These are phyloP conservation scores for Bombus superbus DNA, from an alignment of 1,140 invertebrate genomes.

Conservation along the genomic window DNA sequence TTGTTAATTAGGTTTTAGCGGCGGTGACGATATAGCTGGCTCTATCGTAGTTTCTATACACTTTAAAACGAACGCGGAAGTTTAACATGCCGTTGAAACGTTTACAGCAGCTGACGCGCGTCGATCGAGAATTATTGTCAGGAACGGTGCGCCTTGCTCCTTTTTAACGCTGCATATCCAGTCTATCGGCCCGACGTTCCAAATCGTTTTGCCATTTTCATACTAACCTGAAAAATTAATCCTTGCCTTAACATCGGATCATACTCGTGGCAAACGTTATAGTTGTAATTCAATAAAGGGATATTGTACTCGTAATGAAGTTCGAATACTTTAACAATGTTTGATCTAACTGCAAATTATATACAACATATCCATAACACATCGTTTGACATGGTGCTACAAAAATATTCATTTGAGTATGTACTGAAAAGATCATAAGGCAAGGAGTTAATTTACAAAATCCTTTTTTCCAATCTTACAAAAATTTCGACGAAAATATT, in stretches of 20 bases:
- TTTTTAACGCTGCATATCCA: conserved; percentile 23
- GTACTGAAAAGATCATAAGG: neutral
- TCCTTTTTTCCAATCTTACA: neutral
- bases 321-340: neutral
- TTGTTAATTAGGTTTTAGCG: conserved; percentile 78
- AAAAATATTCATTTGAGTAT: neutral
- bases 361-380: neutral
- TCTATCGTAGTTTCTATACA: conserved; percentile 79
- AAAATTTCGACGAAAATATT: neutral
- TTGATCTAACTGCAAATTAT: neutral
- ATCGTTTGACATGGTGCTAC: neutral
- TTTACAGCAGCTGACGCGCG: conserved; percentile 51
- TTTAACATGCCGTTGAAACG: conserved; percentile 70
- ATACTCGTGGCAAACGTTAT: neutral
- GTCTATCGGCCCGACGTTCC: conserved; percentile 48
- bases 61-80: conserved; percentile 69
- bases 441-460: neutral
- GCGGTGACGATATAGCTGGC: conserved; percentile 78
- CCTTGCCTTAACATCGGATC: neutral
- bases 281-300: neutral
- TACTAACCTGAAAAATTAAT: neutral
- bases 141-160: conserved; percentile 13
- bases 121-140: conserved; percentile 37
- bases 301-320: neutral
- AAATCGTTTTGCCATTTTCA: neutral